These are phyloP conservation scores for Drosophila barbarae DNA, from an alignment of 2,888 invertebrate genomes.

Conservation along the genomic window DNA sequence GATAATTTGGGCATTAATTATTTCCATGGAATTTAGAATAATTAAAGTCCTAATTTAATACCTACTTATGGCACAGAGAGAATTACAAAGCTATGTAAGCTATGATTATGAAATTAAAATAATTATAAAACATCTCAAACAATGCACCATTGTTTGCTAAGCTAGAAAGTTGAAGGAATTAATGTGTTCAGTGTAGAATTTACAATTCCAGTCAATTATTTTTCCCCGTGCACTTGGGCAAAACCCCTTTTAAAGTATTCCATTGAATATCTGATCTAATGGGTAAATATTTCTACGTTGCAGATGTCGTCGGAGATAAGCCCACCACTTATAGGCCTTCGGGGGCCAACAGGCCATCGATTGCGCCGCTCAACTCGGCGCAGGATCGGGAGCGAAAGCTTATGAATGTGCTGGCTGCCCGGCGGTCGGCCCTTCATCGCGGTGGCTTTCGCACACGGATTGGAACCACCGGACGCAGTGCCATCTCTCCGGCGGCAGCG, in stretches of 20 bases:
- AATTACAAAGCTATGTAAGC: background rate
- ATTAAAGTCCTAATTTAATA: background rate
- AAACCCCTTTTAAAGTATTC: conserved; percentile 6
- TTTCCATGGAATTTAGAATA: background rate
- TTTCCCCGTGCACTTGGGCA: conserved; percentile 2
- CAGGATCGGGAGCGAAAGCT: conserved; percentile 82
- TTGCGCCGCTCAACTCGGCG: conserved; percentile 74
- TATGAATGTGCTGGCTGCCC: conserved; percentile 82
- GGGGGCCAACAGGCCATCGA: conserved; percentile 58
- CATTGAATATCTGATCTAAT: conserved; percentile 24
- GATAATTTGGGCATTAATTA: background rate
- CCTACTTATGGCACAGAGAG: background rate
- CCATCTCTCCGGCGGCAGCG: conserved; percentile 52
- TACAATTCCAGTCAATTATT: conserved; percentile 8
- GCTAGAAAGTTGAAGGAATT: background rate
- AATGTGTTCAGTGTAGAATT: background rate
- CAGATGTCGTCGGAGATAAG: conserved; percentile 65
- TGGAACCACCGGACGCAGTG: conserved; percentile 74
- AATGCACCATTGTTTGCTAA: background rate
- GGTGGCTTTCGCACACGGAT: conserved; percentile 81
- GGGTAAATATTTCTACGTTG: conserved; percentile 29
- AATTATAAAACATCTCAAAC: background rate
- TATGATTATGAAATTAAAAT: background rate
- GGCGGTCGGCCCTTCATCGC: conserved; percentile 83
- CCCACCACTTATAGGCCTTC: conserved; percentile 74